These are phyloP conservation scores for Drosophila subquinaria DNA, from an alignment of 2,888 invertebrate species.

Conservation along the genomic window DNA sequence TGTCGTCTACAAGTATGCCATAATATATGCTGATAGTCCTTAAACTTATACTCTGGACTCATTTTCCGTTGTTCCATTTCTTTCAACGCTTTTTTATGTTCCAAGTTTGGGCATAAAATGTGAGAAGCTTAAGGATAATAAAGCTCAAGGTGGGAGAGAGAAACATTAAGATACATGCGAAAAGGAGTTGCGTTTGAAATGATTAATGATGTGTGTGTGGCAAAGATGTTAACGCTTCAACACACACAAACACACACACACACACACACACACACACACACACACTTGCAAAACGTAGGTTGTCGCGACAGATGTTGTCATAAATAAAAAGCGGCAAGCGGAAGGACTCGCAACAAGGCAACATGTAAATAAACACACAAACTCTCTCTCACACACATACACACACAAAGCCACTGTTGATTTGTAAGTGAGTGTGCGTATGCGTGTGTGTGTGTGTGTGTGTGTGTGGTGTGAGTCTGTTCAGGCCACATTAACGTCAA, in stretches of 20 bases:
- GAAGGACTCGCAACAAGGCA: constrained; percentile 40
- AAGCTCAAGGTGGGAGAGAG: constrained; percentile 34
- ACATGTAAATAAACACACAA: constrained; percentile 73
- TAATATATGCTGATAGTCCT: constrained; percentile 5
- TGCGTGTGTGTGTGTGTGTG: constrained; percentile 20
- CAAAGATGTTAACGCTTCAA: constrained; percentile 69
- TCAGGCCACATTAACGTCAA: constrained; percentile 84
- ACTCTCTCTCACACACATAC: constrained; percentile 24
- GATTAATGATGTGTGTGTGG: constrained; percentile 84
- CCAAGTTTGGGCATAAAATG: constrained; percentile 58
- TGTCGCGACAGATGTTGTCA: constrained; percentile 80
- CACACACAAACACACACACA: constrained; percentile 58
- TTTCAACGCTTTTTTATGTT: constrained; percentile 33
- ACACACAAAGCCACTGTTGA: constrained; percentile 35
- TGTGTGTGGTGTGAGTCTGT: constrained; percentile 53
- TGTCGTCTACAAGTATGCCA: background rate
- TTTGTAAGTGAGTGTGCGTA: constrained; percentile 52
- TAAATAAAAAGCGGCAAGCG: constrained; percentile 72
- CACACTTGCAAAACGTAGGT: constrained; percentile 28
- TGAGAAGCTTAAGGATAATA: constrained; percentile 45
- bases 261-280: constrained; percentile 20
- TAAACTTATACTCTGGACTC: background rate
- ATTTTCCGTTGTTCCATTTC: background rate
- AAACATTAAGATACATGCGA: constrained; percentile 21
- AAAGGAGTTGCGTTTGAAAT: constrained; percentile 76